phyloP scores from a whole-genome alignment of 2,888 invertebrate species.

The Alitta virens region DNA sequence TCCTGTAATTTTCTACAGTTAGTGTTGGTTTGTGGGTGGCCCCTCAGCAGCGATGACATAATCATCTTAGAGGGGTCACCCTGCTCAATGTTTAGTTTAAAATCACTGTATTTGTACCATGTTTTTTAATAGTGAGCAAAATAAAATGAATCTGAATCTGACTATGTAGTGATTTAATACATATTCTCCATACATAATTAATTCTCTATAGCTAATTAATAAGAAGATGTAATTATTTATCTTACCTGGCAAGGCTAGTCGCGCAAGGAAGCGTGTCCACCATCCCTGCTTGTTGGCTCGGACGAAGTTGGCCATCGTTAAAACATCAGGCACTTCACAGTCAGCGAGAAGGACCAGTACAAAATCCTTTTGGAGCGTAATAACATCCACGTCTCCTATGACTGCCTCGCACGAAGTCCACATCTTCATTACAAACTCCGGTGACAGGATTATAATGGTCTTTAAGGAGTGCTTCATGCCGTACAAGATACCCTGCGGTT shows the following conservation, averaged over 20 bases:
- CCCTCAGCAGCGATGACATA: no score
- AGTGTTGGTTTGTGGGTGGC: no score
- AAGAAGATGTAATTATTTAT: no score
- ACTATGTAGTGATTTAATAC: no score
- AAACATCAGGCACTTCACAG: constrained; percentile 20
- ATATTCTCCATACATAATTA: no score
- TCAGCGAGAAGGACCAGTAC: constrained; percentile 18
- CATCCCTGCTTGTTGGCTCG: constrained; percentile 22
- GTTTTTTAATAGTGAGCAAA: no score
- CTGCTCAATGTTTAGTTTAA: no score
- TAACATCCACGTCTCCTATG: constrained; percentile 20
- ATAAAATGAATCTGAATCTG: no score
- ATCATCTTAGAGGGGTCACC: no score
- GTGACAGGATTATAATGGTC: constrained; percentile 24
- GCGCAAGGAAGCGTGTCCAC: constrained; percentile 25
- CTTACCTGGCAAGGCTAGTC: constrained; percentile 20
- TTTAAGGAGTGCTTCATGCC: constrained; percentile 22
- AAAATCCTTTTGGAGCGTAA: constrained; percentile 18
- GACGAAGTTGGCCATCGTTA: constrained; percentile 19
- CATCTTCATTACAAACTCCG: constrained; percentile 24
- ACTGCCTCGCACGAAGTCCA: constrained; percentile 22
- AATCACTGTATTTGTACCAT: no score
- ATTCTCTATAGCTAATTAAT: no score
- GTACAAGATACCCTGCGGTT: constrained; percentile 6
- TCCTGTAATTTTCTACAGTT: no score